phyloP scores from a whole-genome alignment of 2,797 vertebrate species.

The Pterois miles region DNA sequence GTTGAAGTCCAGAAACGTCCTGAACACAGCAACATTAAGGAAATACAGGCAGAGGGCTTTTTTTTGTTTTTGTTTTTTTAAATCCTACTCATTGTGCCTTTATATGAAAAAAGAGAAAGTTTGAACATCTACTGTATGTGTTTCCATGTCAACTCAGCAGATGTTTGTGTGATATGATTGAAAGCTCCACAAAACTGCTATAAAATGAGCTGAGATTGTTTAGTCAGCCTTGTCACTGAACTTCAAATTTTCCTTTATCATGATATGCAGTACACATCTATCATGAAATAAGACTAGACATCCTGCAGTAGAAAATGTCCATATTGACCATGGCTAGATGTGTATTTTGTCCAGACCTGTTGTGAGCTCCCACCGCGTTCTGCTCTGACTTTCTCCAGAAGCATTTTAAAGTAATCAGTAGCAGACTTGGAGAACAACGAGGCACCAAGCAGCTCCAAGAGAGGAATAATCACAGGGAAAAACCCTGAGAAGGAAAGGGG shows the following conservation, averaged over 20 bases:
- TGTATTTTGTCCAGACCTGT: constrained; percentile 66
- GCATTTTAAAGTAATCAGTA: constrained; percentile 14
- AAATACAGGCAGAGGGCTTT: neutral
- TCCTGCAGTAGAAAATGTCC: neutral
- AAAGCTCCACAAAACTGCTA: neutral
- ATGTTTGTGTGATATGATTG: neutral
- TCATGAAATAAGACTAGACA: neutral
- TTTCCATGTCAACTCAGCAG: neutral
- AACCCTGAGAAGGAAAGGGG: constrained; percentile 11
- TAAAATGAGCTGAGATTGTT: neutral
- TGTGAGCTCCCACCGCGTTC: constrained; percentile 15
- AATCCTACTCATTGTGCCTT: too few species aligned
- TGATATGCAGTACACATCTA: neutral
- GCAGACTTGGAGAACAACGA: constrained; percentile 35
- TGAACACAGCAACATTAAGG: neutral
- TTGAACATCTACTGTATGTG: neutral
- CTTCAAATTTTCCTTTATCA: neutral
- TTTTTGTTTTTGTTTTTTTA: too few species aligned
- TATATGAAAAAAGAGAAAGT: neutral
- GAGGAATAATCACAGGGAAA: constrained; percentile 54
- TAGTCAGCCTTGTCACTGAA: neutral
- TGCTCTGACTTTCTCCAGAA: constrained; percentile 50
- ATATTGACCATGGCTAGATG: neutral
- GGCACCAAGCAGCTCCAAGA: constrained; percentile 50
- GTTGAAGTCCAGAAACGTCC: too few species aligned